phyloP scores from a whole-genome alignment of 2,888 invertebrate genomes.

The Lepeophtheirus nordmannii region DNA sequence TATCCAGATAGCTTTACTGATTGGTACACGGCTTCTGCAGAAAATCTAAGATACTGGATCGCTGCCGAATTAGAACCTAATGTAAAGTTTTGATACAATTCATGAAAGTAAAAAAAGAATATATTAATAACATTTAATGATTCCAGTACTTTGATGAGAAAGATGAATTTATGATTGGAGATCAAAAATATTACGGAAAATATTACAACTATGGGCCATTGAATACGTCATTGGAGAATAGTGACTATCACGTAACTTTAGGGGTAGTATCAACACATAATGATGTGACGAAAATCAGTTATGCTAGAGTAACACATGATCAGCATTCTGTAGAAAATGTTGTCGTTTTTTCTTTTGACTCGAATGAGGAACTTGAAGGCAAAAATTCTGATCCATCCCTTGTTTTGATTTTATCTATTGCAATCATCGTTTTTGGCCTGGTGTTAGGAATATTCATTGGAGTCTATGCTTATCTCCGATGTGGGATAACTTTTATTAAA shows the following conservation, averaged over 20 bases:
- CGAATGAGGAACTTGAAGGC: neutral
- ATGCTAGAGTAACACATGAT: slow-evolving; percentile 36
- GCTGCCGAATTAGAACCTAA: slow-evolving; percentile 58
- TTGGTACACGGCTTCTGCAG: slow-evolving; percentile 48
- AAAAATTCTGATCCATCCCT: neutral
- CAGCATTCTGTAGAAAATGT: slow-evolving; percentile 19
- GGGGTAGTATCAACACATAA: slow-evolving; percentile 54
- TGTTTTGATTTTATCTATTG: neutral
- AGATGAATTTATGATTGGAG: slow-evolving; percentile 57
- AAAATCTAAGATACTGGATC: slow-evolving; percentile 61
- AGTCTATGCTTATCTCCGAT: slow-evolving; percentile 3
- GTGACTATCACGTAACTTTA: slow-evolving; percentile 48
- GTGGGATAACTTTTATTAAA: neutral
- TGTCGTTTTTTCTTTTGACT: slow-evolving; percentile 6
- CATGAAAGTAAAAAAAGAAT: neutral
- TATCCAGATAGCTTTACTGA: slow-evolving; percentile 46
- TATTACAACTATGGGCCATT: slow-evolving; percentile 57
- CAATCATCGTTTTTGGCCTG: neutral
- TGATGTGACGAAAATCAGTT: slow-evolving; percentile 48
- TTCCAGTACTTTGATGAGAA: slow-evolving; percentile 11
- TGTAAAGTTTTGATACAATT: slow-evolving; percentile 32
- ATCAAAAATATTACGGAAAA: slow-evolving; percentile 52
- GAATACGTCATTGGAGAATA: slow-evolving; percentile 37
- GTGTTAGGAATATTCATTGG: neutral
- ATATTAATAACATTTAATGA: slow-evolving; percentile 5